These are phyloP conservation scores for Corynorhinus townsendii DNA, from an alignment of 2,113 vertebrate species.

Conservation along the genomic window DNA sequence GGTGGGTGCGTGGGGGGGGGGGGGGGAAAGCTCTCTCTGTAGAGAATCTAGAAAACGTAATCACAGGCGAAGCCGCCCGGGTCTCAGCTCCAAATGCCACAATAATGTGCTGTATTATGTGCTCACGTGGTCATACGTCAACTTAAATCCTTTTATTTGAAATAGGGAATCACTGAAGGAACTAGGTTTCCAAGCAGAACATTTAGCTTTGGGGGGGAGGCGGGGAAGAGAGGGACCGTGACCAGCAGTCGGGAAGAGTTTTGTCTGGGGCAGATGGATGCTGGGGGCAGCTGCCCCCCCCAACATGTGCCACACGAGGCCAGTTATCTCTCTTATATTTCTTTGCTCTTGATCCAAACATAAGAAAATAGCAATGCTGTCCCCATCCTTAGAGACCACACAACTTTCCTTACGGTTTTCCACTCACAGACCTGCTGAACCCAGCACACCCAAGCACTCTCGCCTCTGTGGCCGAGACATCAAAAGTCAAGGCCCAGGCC, in stretches of 20 bases:
- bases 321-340: neutral
- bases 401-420: constrained; percentile 67
- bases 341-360: constrained; percentile 29
- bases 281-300: neutral
- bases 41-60: constrained; percentile 90
- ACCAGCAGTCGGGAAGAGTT: constrained; percentile 70
- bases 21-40: constrained; percentile 82
- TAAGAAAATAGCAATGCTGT: constrained; percentile 61
- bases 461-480: constrained; percentile 50
- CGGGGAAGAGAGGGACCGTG: constrained; percentile 38
- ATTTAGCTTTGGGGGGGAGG: constrained; percentile 58
- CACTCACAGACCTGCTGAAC: constrained; percentile 21
- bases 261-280: constrained; percentile 33
- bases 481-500: constrained; percentile 60
- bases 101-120: constrained; percentile 93
- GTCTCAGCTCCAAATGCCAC: constrained; percentile 92
- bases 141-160: constrained; percentile 98
- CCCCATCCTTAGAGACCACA: constrained; percentile 16
- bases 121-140: constrained; percentile 98
- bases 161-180: constrained; percentile 94
- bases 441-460: constrained; percentile 12
- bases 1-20: constrained; percentile 76
- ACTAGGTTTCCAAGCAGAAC: constrained; percentile 82
- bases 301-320: neutral
- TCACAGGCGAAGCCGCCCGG: constrained; percentile 90